Evolutionary conservation across 1,140 invertebrate species (phyloP).

Genomic region (Zaprionus davidi): DNA sequence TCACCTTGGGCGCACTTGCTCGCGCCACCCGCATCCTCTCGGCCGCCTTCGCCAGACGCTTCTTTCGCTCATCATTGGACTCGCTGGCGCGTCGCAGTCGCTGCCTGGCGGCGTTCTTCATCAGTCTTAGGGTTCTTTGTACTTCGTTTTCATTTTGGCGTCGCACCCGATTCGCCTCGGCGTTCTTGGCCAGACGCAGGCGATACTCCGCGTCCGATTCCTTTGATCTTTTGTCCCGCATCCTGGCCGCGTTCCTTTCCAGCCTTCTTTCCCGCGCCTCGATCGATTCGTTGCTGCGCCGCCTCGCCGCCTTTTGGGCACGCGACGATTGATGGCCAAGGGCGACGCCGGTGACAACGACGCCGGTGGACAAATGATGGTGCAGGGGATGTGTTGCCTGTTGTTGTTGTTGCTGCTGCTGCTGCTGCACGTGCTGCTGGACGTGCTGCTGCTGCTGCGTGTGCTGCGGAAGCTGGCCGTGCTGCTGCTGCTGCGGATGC

Average conservation of each 20-base stretch:
- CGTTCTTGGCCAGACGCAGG: constrained; percentile 80
- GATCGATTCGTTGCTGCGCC: constrained; percentile 80
- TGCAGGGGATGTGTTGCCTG: constrained; percentile 70
- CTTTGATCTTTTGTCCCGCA: constrained; percentile 79
- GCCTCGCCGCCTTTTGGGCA: constrained; percentile 74
- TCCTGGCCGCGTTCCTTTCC: constrained; percentile 80
- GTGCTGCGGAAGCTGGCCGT: constrained; percentile 34
- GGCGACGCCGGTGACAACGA: constrained; percentile 54
- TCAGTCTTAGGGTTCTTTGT: constrained; percentile 84
- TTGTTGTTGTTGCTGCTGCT: constrained; percentile 57
- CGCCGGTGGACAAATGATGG: constrained; percentile 73
- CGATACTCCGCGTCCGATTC: constrained; percentile 80
- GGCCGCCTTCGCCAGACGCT: constrained; percentile 84
- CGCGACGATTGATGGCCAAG: constrained; percentile 63
- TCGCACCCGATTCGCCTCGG: constrained; percentile 82
- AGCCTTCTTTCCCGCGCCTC: constrained; percentile 75
- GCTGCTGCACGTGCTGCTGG: constrained; percentile 41
- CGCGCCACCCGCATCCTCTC: constrained; percentile 76
- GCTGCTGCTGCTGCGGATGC: constrained; percentile 50
- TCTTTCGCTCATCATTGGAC: constrained; percentile 84
- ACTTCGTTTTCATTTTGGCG: constrained; percentile 83
- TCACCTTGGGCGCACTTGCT: constrained; percentile 79
- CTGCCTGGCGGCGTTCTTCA: constrained; percentile 83
- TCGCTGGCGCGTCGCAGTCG: constrained; percentile 84
- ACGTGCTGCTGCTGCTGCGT: constrained; percentile 50